Evolutionary conservation across 2,113 vertebrate genomes (phyloP).

Genomic region (Dasyprocta punctata): DNA sequence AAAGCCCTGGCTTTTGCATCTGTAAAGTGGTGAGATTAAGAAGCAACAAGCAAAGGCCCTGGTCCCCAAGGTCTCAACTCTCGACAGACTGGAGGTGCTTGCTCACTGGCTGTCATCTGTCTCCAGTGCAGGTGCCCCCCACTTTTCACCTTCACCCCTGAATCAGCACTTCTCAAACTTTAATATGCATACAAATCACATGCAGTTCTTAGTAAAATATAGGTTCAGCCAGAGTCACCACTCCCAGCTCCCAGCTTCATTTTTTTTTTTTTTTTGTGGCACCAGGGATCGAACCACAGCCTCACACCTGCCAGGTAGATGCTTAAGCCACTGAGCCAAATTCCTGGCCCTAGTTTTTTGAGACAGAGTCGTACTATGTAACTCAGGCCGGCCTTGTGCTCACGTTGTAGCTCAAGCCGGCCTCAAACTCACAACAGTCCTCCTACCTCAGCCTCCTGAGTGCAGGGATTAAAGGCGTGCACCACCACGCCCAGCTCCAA

Average conservation of each 20-base stretch:
- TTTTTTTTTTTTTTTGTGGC: too few relatives aligned
- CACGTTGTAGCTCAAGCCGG: too few relatives aligned
- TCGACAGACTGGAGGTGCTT: not conserved
- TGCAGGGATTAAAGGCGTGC: too few relatives aligned
- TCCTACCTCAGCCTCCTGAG: too few relatives aligned
- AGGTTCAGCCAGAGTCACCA: not conserved
- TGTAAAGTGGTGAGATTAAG: not conserved
- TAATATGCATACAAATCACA: not conserved
- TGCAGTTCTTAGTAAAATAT: not conserved
- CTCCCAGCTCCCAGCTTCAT: not conserved
- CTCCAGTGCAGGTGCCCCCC: not conserved
- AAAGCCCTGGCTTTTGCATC: not conserved
- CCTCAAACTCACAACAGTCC: too few relatives aligned
- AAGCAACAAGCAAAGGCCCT: not conserved
- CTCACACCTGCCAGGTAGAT: too few relatives aligned
- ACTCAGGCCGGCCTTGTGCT: too few relatives aligned
- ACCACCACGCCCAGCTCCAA: not conserved
- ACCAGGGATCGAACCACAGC: too few relatives aligned
- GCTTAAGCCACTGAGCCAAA: too few relatives aligned
- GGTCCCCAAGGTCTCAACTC: not conserved
- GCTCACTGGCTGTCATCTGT: not conserved
- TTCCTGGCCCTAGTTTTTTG: too few relatives aligned
- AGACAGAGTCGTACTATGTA: too few relatives aligned
- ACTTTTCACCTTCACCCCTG: not conserved
- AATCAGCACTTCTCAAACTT: not conserved